Percentiles rank a stretch among this genome's conserved stretches.
These are phyloP conservation scores for Limnephilus lunatus DNA, from an alignment of 2,888 invertebrate genomes.

Conservation along the genomic window DNA sequence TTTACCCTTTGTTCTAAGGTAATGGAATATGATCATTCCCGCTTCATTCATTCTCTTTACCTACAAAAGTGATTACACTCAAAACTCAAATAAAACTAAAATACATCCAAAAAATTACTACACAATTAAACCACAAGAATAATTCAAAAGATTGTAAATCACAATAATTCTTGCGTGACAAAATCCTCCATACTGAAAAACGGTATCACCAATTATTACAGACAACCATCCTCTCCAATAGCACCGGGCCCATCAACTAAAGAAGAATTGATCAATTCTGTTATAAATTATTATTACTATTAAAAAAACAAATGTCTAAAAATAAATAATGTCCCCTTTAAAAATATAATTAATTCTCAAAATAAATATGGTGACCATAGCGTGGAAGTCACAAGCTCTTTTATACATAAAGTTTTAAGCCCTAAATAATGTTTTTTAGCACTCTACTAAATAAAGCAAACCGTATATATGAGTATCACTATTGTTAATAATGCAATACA, in stretches of 20 bases:
- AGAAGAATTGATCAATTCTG: slow-evolving; percentile 13
- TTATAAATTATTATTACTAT: neutral
- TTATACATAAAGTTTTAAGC: neutral
- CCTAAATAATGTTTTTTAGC: neutral
- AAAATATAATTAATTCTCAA: slow-evolving; percentile 18
- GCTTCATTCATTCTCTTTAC: neutral
- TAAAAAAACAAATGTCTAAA: neutral
- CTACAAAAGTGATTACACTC: neutral
- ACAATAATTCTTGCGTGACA: neutral
- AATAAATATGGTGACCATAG: slow-evolving; percentile 3
- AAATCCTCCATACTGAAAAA: neutral
- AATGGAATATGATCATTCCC: neutral
- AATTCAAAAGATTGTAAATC: slow-evolving; percentile 20
- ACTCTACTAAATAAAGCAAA: neutral
- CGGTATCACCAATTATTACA: neutral
- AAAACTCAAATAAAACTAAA: slow-evolving; percentile 3
- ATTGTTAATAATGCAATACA: neutral
- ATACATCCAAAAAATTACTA: neutral
- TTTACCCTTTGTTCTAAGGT: neutral
- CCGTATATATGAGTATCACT: neutral
- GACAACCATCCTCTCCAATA: neutral
- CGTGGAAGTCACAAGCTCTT: neutral
- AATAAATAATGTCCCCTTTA: slow-evolving; percentile 13
- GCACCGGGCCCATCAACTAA: slow-evolving; percentile 22
- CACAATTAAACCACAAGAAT: neutral